phyloP scores from a whole-genome alignment of 1,140 invertebrate genomes.

The Venturia canescens region DNA sequence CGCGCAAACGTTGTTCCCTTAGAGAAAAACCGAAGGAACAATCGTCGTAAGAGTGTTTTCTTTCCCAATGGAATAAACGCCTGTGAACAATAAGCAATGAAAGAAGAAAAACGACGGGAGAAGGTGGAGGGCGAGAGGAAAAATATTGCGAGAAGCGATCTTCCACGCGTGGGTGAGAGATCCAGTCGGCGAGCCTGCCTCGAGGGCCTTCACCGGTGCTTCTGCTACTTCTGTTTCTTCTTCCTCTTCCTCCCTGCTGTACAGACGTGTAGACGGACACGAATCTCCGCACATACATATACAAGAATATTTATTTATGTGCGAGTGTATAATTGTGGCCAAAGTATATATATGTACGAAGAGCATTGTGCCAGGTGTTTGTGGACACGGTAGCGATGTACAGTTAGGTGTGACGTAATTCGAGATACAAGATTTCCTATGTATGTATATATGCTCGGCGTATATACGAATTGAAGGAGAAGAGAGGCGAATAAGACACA shows the following conservation, averaged over 20 bases:
- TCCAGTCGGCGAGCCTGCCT: constrained; percentile 31
- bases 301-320: background rate
- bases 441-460: background rate
- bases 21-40: background rate
- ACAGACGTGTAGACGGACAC: background rate
- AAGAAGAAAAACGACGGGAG: constrained; percentile 1
- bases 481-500: background rate
- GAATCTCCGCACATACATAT: background rate
- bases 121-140: constrained; percentile 33
- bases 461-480: background rate
- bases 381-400: constrained; percentile 54
- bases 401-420: constrained; percentile 65
- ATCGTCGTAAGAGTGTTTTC: background rate
- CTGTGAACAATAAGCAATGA: constrained; percentile 2
- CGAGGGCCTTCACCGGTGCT: constrained; percentile 39
- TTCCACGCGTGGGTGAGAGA: constrained; percentile 47
- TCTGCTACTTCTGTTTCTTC: constrained; percentile 41
- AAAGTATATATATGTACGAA: background rate
- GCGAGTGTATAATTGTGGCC: background rate
- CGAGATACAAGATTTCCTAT: constrained; percentile 30
- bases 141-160: constrained; percentile 41
- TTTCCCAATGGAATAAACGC: background rate
- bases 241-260: constrained; percentile 39
- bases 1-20: too few relatives aligned
- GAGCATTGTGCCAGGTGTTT: constrained; percentile 12